These are phyloP conservation scores for Boleophthalmus pectinirostris DNA, from an alignment of 2,113 vertebrate species.

Conservation along the genomic window DNA sequence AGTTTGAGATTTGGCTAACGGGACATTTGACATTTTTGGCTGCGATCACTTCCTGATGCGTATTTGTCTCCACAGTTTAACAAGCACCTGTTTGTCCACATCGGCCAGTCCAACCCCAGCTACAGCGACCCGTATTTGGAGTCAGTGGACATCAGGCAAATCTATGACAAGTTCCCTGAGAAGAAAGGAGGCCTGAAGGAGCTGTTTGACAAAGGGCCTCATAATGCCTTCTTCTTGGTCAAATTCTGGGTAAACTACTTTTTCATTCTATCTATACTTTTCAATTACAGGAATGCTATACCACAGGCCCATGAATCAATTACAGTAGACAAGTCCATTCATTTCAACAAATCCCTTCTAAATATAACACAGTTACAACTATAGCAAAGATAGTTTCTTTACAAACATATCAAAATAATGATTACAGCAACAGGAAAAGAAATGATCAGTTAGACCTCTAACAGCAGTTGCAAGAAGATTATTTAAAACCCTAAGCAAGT, in stretches of 20 bases:
- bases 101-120: constrained; percentile 89
- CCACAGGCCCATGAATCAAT: no score
- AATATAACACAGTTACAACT: no score
- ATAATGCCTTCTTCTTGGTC: constrained; percentile 90
- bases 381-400: no score
- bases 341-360: no score
- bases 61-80: constrained; percentile 82
- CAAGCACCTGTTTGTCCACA: constrained; percentile 94
- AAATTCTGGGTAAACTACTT: constrained; percentile 88
- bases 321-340: no score
- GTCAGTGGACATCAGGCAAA: constrained; percentile 91
- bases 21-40: constrained; percentile 36
- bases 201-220: constrained; percentile 89
- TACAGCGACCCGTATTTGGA: constrained; percentile 90
- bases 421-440: no score
- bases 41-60: constrained; percentile 26
- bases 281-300: no score
- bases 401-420: no score
- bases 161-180: constrained; percentile 95
- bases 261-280: neutral
- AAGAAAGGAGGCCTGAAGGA: constrained; percentile 94
- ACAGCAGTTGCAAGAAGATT: no score
- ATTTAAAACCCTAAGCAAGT: no score
- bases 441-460: no score
- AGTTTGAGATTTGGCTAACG: constrained; percentile 11